These are phyloP conservation scores for Xanthostigma xanthostigma DNA, from an alignment of 2,888 invertebrate genomes.

Conservation along the genomic window DNA sequence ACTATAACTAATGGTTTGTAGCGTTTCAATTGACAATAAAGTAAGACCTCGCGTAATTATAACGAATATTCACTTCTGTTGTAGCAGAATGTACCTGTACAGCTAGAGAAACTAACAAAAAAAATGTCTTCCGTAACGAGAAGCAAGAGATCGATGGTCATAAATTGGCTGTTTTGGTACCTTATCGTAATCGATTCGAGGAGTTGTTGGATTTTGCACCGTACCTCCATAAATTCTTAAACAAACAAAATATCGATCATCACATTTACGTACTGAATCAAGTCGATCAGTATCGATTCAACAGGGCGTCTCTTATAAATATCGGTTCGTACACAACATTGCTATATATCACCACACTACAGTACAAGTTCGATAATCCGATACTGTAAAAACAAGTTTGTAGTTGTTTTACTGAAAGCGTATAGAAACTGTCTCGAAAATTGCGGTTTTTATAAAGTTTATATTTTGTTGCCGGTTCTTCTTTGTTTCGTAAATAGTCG, in stretches of 20 bases:
- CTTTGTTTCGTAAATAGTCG: too few relatives aligned
- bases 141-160: constrained; percentile 23
- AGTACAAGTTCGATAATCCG: too few relatives aligned
- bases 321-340: constrained; percentile 39
- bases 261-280: constrained; percentile 89
- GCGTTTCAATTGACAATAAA: not conserved
- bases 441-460: too few relatives aligned
- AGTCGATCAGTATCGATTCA: constrained; percentile 77
- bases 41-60: not conserved
- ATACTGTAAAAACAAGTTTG: too few relatives aligned
- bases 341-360: too few relatives aligned
- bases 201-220: constrained; percentile 89
- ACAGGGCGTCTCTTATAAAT: constrained; percentile 92
- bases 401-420: too few relatives aligned
- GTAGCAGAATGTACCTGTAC: constrained; percentile 16
- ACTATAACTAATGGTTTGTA: constrained; percentile 28
- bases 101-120: constrained; percentile 4
- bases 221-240: constrained; percentile 71
- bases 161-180: constrained; percentile 77
- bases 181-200: constrained; percentile 90
- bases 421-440: too few relatives aligned
- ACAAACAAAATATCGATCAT: constrained; percentile 62
- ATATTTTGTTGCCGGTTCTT: too few relatives aligned
- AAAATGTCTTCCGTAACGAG: not conserved
- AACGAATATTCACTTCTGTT: constrained; percentile 2